A percentile compares a stretch with the other conserved stretches of the same genome.
Conservation (phyloP, 1,140 invertebrate genomes). For the Drosophila lini region DNA sequence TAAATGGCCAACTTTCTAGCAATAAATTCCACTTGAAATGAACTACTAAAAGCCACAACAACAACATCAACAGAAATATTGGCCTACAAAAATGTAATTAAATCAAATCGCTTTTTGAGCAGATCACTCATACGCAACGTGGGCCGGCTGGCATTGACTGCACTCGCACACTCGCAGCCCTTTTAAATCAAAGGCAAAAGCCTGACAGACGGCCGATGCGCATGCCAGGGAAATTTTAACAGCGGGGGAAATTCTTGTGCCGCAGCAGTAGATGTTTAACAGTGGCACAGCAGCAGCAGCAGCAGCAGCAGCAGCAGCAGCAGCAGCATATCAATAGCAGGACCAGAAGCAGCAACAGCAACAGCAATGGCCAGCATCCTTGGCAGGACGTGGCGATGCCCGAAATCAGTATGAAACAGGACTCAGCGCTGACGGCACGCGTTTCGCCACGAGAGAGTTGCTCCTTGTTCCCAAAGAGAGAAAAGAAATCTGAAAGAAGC, state of each 20-base stretch:
- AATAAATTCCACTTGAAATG: conserved; percentile 3
- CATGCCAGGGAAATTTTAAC: conserved; percentile 80
- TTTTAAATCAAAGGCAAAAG: conserved; percentile 4
- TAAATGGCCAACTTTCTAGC: background rate
- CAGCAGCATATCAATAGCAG: conserved; percentile 17
- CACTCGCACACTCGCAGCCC: conserved; percentile 18
- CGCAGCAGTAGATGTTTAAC: conserved; percentile 39
- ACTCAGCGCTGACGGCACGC: conserved; percentile 80
- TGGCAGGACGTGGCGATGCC: conserved; percentile 31
- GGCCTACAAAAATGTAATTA: conserved; percentile 12
- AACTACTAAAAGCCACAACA: background rate
- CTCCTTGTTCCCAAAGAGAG: conserved; percentile 35
- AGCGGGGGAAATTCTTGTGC: conserved; percentile 67
- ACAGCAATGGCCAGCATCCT: conserved; percentile 37
- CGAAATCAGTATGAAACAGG: conserved; percentile 72
- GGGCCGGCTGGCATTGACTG: conserved; percentile 45
- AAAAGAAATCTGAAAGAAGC: conserved; percentile 44
- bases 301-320: conserved; percentile 3
- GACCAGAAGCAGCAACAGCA: conserved; percentile 19
- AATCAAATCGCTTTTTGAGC: conserved; percentile 11
- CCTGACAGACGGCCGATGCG: conserved; percentile 46
- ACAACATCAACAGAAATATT: conserved; percentile 1
- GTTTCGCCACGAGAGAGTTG: conserved; percentile 60
- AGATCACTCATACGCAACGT: conserved; percentile 62
- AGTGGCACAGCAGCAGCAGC: conserved; percentile 9